Evolutionary conservation across 92 coral and sea anemone species (phyloP).

Genomic region (Anthopleura xanthogrammica): DNA sequence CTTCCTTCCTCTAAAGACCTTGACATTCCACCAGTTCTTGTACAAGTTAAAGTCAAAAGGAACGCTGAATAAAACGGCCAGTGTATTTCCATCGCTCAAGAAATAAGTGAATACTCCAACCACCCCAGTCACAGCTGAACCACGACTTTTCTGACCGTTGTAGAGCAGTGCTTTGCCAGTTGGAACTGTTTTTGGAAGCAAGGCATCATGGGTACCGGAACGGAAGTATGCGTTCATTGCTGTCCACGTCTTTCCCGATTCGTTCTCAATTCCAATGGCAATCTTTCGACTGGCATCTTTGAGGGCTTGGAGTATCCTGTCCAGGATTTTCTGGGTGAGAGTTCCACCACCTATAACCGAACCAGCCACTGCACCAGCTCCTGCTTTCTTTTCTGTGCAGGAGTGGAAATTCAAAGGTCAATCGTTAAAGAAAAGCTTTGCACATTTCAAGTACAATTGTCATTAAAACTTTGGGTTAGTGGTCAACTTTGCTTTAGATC

Average conservation of each 20-base stretch:
- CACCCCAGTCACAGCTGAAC: no score
- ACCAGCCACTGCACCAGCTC: no score
- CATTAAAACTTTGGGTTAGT: no score
- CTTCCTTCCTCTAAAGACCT: neutral
- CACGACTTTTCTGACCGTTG: conserved; percentile 22
- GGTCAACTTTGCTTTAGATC: no score
- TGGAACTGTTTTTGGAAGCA: conserved; percentile 17
- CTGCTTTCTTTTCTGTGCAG: no score
- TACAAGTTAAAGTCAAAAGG: conserved; percentile 4
- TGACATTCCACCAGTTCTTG: no score
- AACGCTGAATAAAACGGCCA: conserved; percentile 48
- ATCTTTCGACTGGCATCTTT: conserved; percentile 31
- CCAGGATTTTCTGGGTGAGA: neutral
- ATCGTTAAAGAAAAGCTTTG: no score
- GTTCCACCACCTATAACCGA: no score
- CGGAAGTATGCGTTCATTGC: neutral
- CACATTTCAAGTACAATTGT: no score
- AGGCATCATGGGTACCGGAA: conserved; percentile 45
- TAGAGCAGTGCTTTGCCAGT: conserved; percentile 25
- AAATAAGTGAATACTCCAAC: conserved; percentile 53
- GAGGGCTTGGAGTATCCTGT: conserved; percentile 8
- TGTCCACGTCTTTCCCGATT: conserved; percentile 22
- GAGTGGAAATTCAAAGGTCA: no score
- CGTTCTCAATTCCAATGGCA: conserved; percentile 41
- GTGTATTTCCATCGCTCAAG: conserved; percentile 27